phyloP scores from a whole-genome alignment of 2,797 vertebrate genomes.

The Peromyscus nudipes region DNA sequence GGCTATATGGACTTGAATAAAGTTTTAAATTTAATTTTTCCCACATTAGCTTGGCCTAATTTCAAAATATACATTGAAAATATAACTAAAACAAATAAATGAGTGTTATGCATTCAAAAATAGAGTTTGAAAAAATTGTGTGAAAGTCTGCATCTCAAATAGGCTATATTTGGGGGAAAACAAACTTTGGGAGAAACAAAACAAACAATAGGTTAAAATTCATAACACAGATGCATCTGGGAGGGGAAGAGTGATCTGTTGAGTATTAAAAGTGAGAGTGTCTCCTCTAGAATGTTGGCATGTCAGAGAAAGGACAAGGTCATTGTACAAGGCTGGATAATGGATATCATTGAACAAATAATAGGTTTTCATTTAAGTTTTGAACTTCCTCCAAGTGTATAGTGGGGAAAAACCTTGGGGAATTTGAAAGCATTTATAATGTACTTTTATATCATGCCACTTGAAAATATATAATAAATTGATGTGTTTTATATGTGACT shows the following conservation, averaged over 20 bases:
- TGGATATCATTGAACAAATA: neutral
- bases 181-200: conserved; percentile 28
- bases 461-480: neutral
- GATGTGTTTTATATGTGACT: neutral
- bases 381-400: neutral
- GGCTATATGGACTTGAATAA: neutral
- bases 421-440: conserved; percentile 21
- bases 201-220: conserved; percentile 36
- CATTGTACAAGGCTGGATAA: neutral
- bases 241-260: neutral
- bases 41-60: neutral
- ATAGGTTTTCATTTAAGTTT: conserved; percentile 45
- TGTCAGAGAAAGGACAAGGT: neutral
- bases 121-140: neutral
- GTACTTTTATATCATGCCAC: neutral
- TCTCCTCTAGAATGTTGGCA: neutral
- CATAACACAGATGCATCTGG: conserved; percentile 42
- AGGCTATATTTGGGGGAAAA: neutral
- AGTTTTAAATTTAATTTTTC: neutral
- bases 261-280: conserved; percentile 12
- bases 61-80: neutral
- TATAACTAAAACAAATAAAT: neutral
- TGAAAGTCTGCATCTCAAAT: neutral
- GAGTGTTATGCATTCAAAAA: neutral
- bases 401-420: conserved; percentile 26